phyloP scores from a whole-genome alignment of 1,140 invertebrate species.

The Nymphalis io region DNA sequence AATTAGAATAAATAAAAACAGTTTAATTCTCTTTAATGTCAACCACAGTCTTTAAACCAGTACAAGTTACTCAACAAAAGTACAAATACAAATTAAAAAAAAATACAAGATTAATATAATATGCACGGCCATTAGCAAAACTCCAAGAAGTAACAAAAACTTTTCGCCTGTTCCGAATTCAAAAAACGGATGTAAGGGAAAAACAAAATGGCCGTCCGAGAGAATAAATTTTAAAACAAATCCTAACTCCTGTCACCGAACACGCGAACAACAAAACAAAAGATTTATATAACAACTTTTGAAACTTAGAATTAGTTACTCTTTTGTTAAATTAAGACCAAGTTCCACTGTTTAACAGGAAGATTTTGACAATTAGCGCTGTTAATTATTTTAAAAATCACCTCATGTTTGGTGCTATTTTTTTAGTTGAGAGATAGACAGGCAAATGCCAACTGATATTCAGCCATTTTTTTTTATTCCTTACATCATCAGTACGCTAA shows the following conservation, averaged over 20 bases:
- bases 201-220: slow-evolving; percentile 54
- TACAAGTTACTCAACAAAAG: background rate
- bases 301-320: slow-evolving; percentile 35
- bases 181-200: slow-evolving; percentile 62
- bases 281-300: slow-evolving; percentile 45
- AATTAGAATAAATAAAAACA: too few relatives aligned
- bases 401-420: background rate
- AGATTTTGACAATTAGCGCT: slow-evolving; percentile 30
- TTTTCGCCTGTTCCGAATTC: slow-evolving; percentile 55
- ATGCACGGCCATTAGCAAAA: slow-evolving; percentile 29
- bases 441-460: too few relatives aligned
- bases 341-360: slow-evolving; percentile 21
- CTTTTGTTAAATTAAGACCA: slow-evolving; percentile 29
- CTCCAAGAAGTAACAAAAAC: slow-evolving; percentile 32
- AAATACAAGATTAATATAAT: slow-evolving; percentile 28
- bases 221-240: slow-evolving; percentile 72
- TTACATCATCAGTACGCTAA: too few relatives aligned
- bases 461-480: too few relatives aligned
- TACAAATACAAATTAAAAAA: background rate
- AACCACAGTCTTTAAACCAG: too few relatives aligned
- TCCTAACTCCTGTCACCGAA: slow-evolving; percentile 61
- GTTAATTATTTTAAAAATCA: slow-evolving; percentile 8
- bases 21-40: too few relatives aligned
- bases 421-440: background rate
- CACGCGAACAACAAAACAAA: slow-evolving; percentile 55